A percentile compares a stretch with the other conserved stretches of the same genome.
These are phyloP conservation scores for Heliothis virescens DNA, from an alignment of 1,140 invertebrate species.

Conservation along the genomic window DNA sequence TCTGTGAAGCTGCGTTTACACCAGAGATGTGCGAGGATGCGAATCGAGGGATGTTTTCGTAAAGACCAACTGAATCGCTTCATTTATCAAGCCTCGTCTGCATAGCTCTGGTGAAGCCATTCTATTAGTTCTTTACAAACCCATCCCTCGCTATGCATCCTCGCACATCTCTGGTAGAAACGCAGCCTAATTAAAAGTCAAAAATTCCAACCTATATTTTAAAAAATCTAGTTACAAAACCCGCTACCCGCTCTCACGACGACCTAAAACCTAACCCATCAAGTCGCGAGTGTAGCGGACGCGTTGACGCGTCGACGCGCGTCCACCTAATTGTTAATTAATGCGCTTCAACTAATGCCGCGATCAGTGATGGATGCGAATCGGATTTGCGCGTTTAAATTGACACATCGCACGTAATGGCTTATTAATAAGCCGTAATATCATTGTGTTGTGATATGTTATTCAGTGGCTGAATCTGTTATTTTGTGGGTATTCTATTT, in stretches of 20 bases:
- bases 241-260: slow-evolving; percentile 25
- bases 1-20: too few species aligned
- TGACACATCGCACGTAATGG: slow-evolving; percentile 48
- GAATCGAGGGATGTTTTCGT: too few species aligned
- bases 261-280: slow-evolving; percentile 14
- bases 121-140: too few species aligned
- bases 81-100: too few species aligned
- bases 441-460: slow-evolving; percentile 4
- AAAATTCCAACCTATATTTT: not conserved
- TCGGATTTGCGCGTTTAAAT: slow-evolving; percentile 62
- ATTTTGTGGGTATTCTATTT: too few species aligned
- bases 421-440: slow-evolving; percentile 35
- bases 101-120: too few species aligned
- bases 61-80: too few species aligned
- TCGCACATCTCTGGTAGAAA: too few species aligned
- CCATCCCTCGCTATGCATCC: too few species aligned
- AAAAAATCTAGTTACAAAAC: not conserved
- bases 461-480: not conserved
- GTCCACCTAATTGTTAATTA: slow-evolving; percentile 64
- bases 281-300: slow-evolving; percentile 38
- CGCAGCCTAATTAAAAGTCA: too few species aligned
- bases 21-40: too few species aligned
- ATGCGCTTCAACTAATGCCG: slow-evolving; percentile 65
- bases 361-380: slow-evolving; percentile 65
- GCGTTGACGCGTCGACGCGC: slow-evolving; percentile 51